Evolutionary conservation across 2,113 vertebrate genomes (phyloP).

Genomic region (Phylloscopus whistleri): DNA sequence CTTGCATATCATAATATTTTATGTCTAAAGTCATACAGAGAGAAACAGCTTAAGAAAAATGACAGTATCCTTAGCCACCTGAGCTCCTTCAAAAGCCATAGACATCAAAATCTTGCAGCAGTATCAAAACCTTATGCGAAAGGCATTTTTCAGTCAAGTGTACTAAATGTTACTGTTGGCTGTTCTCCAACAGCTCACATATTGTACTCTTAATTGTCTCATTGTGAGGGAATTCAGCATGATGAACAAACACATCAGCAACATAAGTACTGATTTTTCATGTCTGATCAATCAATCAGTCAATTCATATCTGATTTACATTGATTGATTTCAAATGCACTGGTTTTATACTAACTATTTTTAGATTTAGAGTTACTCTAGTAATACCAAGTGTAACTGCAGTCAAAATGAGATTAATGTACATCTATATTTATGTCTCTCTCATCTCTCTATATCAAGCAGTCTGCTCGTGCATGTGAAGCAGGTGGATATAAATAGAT

Average conservation of each 20-base stretch:
- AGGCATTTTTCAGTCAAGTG: not conserved
- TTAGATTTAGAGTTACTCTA: not conserved
- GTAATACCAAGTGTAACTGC: not conserved
- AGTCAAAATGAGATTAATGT: not conserved
- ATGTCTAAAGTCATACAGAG: not conserved
- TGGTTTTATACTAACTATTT: not conserved
- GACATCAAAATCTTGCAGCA: not conserved
- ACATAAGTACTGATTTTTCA: not conserved
- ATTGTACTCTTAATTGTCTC: not conserved
- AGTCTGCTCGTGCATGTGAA: not conserved
- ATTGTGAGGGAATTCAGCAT: not conserved
- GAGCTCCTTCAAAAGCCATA: not conserved
- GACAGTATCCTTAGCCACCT: not conserved
- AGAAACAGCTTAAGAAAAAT: constrained; percentile 23
- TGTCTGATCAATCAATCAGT: not conserved
- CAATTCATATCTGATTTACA: not conserved
- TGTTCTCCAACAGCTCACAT: not conserved
- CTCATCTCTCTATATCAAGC: not conserved
- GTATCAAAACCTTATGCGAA: not conserved
- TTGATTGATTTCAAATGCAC: not conserved
- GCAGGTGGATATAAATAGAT: constrained; percentile 43
- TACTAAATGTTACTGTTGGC: not conserved
- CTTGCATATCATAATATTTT: not conserved
- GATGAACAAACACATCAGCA: not conserved
- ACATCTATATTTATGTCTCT: constrained; percentile 24